Evolutionary conservation across 2,888 invertebrate genomes (phyloP), one percentile per base, ranked within the genome.

Genomic region (Cancer borealis): DNA sequence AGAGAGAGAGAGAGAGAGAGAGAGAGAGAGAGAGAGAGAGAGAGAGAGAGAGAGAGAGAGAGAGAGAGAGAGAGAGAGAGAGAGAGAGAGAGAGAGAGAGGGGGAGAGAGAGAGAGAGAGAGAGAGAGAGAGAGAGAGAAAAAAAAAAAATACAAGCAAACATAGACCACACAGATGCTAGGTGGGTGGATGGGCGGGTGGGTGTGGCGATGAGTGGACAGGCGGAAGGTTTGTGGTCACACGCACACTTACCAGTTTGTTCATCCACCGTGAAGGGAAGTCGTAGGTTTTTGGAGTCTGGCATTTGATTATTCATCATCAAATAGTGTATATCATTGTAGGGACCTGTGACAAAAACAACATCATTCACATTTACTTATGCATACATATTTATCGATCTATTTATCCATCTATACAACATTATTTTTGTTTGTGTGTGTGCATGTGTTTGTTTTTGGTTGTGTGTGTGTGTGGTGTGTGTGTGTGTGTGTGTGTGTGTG

Each of bases 31-130:
- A 60, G 60, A 60, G 60, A 60, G 60, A 60, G 60, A 60, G 60
- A 60, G 60, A 60, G 60, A 60, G 60, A 60, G 60, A 60, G 60
- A 60, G 60, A 60, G 60, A 60, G 60, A 60, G 60, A 60, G 60
- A 60, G 60, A 60, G 60, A 60, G 60, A 60, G 60, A 60, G 60
- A 60, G 60, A 60, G 60, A 60, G 60, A 60, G 60, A 60, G 60
- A 60, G 60, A 60, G 60, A 60, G 60, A 60, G 60, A 54, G 60
- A 60, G 21, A 60, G 60, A 21, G 21, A 21, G 60, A 10, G 60
- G 17, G 60, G 2, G 60, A 21, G 60, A 5, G 60, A 39, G 39
- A 39, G 39, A 39, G 2, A 39, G 39, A 39, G 60, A 60, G 60
- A 60, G 60, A 60, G 60, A 60, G 60, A 60, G 60, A 60, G 60